Conservation (phyloP, 2,797 vertebrate genomes). For the Pipistrellus pygmaeus region DNA sequence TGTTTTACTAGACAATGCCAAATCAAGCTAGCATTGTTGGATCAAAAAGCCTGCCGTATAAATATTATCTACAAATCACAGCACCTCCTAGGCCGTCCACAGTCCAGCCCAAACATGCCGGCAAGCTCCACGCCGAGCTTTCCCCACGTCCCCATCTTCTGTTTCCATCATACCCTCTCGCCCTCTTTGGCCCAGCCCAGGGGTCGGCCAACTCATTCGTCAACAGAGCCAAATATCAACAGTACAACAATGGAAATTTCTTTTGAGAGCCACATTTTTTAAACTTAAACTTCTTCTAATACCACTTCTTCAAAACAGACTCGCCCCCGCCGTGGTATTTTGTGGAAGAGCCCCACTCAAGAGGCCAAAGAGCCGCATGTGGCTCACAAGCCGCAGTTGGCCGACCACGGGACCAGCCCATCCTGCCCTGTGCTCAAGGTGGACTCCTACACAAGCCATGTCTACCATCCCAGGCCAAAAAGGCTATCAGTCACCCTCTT, state of each 20-base stretch:
- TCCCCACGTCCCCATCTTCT: background rate
- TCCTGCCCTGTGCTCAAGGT: background rate
- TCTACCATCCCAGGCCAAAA: background rate
- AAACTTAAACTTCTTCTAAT: no score
- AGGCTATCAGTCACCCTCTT: background rate
- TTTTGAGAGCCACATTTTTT: no score
- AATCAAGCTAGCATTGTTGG: background rate
- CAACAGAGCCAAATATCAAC: no score
- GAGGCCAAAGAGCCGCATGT: no score
- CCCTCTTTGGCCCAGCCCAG: background rate
- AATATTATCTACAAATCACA: background rate
- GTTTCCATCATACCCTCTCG: background rate
- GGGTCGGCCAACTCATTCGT: no score
- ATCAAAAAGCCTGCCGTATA: background rate
- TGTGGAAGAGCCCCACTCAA: no score
- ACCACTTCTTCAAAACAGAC: no score
- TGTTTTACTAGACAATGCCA: background rate
- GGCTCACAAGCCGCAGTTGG: no score
- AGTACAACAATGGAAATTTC: no score
- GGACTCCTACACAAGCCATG: background rate
- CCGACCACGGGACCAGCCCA: background rate
- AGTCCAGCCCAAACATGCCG: background rate
- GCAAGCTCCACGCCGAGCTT: background rate
- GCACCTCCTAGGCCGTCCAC: background rate
- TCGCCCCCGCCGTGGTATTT: no score